phyloP scores from a whole-genome alignment of 2,113 vertebrate genomes.

The Rhombomys opimus region DNA sequence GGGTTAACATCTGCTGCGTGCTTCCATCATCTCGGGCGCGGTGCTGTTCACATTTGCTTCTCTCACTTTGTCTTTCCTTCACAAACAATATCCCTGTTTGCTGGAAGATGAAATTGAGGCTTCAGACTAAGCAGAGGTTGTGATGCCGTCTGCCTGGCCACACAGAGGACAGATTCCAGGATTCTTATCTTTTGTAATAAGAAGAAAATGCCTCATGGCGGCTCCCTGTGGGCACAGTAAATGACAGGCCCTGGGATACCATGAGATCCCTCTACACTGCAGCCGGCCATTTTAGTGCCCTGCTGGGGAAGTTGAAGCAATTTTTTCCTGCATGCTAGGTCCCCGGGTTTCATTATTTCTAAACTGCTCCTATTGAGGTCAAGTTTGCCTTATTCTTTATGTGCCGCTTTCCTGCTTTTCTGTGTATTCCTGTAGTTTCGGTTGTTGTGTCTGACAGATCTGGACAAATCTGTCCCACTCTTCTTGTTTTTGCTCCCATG shows the following conservation, averaged over 20 bases:
- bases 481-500: not conserved
- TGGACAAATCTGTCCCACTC: not conserved
- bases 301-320: conserved; percentile 70
- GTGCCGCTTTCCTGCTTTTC: conserved; percentile 38
- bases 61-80: not conserved
- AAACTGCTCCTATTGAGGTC: conserved; percentile 61
- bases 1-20: not conserved
- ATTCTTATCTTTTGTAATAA: conserved; percentile 10
- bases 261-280: conserved; percentile 54
- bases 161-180: not conserved
- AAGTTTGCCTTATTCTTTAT: conserved; percentile 57
- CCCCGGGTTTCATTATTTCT: conserved; percentile 72
- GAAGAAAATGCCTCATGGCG: conserved; percentile 47
- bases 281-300: conserved; percentile 52
- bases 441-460: not conserved
- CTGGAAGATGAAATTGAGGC: not conserved
- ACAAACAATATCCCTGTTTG: not conserved
- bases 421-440: conserved; percentile 40
- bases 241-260: conserved; percentile 20
- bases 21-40: not conserved
- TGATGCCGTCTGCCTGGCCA: not conserved
- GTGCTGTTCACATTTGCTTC: not conserved
- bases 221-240: conserved; percentile 31
- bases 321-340: conserved; percentile 63
- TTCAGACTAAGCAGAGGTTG: not conserved